phyloP scores from a whole-genome alignment of 2,113 vertebrate genomes.

The Rhabdomys dilectus region DNA sequence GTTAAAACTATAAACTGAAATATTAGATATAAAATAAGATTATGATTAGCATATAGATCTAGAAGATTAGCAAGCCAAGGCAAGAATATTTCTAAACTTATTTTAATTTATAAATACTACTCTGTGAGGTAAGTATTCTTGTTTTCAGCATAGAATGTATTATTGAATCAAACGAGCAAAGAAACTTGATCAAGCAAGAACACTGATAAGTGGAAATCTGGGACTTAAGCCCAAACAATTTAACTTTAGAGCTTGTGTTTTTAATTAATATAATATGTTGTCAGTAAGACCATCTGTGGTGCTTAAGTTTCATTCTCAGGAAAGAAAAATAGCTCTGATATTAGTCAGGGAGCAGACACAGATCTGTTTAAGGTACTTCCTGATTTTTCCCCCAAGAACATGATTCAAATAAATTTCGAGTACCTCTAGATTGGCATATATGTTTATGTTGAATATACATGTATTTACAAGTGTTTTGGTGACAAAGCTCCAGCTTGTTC shows the following conservation, averaged over 20 bases:
- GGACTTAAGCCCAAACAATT: conserved; percentile 2
- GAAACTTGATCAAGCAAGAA: conserved; percentile 2
- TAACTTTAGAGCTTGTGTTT: not conserved
- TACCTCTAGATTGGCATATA: conserved; percentile 1
- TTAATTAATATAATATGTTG: conserved; percentile 5
- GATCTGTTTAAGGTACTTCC: not conserved
- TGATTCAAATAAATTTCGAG: not conserved
- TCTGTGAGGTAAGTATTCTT: not conserved
- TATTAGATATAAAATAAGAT: not conserved
- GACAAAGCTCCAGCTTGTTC: not conserved
- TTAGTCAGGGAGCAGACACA: not conserved
- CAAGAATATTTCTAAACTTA: not conserved
- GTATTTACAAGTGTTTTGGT: not conserved
- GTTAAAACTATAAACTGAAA: not conserved
- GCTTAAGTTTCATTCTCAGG: not conserved
- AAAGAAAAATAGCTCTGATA: not conserved
- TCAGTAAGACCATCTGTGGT: not conserved
- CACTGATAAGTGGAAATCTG: conserved; percentile 14
- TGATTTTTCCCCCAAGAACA: not conserved
- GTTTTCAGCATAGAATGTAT: not conserved
- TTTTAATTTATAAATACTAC: not conserved
- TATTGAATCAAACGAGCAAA: not conserved
- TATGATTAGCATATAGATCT: not conserved
- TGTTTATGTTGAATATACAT: not conserved
- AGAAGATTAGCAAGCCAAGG: not conserved